Percentiles rank a stretch among this genome's conserved stretches.
phyloP scores from a whole-genome alignment of 2,113 vertebrate genomes.

The Vulpes lagopus region DNA sequence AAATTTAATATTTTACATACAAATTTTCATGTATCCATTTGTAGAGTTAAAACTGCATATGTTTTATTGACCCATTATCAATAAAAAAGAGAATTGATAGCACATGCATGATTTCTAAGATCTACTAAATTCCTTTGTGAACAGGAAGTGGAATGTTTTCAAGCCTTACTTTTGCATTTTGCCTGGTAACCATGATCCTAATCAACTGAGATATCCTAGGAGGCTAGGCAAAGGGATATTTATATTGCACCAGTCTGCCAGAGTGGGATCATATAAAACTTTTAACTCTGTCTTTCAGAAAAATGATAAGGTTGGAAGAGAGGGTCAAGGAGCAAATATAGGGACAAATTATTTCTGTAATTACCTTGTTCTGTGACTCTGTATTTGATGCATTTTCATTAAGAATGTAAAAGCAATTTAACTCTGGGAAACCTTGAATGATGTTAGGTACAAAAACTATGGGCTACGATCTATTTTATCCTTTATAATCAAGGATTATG shows the following conservation, averaged over 20 bases:
- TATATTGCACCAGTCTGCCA: constrained; percentile 7
- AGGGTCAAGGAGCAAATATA: background rate
- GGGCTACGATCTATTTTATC: background rate
- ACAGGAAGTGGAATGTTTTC: constrained; percentile 45
- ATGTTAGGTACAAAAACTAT: constrained; percentile 20
- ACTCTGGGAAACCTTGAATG: constrained; percentile 1
- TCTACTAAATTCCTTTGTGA: constrained; percentile 55
- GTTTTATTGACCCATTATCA: constrained; percentile 54
- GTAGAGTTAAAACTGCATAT: constrained; percentile 43
- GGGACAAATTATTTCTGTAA: background rate
- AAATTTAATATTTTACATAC: constrained; percentile 33
- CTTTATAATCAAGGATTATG: background rate
- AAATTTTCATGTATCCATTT: constrained; percentile 25
- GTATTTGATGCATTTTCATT: constrained; percentile 31
- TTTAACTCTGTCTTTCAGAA: constrained; percentile 33
- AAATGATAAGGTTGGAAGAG: constrained; percentile 3
- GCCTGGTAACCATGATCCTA: constrained; percentile 39
- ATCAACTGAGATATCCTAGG: constrained; percentile 11
- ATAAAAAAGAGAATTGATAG: constrained; percentile 56
- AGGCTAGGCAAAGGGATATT: constrained; percentile 17
- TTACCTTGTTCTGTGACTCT: constrained; percentile 1
- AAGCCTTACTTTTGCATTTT: constrained; percentile 45
- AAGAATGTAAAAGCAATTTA: background rate
- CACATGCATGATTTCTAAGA: constrained; percentile 38
- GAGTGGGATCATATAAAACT: background rate